A percentile compares a stretch with the other conserved stretches of the same genome.
phyloP scores from a whole-genome alignment of 2,113 vertebrate species.

The Eretmochelys imbricata region DNA sequence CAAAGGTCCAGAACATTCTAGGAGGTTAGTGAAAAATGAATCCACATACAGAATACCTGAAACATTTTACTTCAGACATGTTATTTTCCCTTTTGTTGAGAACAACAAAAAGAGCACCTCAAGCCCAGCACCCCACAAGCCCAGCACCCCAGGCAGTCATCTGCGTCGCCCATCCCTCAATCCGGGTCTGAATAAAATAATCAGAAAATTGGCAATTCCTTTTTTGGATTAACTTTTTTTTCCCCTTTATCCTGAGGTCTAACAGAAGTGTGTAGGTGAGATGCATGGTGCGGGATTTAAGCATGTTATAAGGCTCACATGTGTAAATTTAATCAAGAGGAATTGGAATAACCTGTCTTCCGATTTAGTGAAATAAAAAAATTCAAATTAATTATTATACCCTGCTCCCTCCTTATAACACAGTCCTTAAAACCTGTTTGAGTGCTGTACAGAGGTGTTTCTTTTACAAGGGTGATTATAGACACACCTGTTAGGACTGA shows the following conservation, averaged over 20 bases:
- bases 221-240: constrained; percentile 34
- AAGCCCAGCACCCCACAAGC: too few relatives aligned
- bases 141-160: too few relatives aligned
- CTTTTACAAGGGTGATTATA: constrained; percentile 80
- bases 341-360: constrained; percentile 61
- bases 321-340: constrained; percentile 45
- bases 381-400: constrained; percentile 64
- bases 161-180: too few relatives aligned
- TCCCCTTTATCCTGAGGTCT: neutral
- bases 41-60: too few relatives aligned
- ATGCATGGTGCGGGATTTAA: neutral
- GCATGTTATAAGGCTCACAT: neutral
- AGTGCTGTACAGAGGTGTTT: constrained; percentile 72
- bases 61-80: too few relatives aligned
- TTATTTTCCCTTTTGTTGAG: too few relatives aligned
- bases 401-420: constrained; percentile 51
- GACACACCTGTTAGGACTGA: constrained; percentile 80
- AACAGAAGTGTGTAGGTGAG: constrained; percentile 48
- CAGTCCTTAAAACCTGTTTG: constrained; percentile 48
- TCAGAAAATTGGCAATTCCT: constrained; percentile 25
- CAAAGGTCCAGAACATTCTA: too few relatives aligned
- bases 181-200: neutral
- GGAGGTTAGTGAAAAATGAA: too few relatives aligned
- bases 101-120: too few relatives aligned
- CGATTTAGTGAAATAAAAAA: constrained; percentile 22